Evolutionary conservation across 1,140 invertebrate species (phyloP).

Genomic region (Zaprionus kolodkinae): DNA sequence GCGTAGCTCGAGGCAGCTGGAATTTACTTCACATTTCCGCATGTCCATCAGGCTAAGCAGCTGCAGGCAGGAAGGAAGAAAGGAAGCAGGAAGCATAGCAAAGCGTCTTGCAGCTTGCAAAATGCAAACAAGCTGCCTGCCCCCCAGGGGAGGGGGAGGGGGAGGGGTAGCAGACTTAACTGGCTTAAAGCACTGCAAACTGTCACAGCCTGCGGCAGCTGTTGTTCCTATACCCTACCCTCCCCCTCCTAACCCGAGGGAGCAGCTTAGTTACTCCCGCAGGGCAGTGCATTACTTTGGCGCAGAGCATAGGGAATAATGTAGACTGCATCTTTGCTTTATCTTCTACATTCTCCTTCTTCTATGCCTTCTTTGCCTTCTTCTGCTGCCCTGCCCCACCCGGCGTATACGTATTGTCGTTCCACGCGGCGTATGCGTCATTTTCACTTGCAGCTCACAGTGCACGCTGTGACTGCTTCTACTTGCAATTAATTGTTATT

Average conservation of each 20-base stretch:
- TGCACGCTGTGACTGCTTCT: constrained; percentile 1
- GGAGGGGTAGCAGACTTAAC: no score
- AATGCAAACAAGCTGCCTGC: constrained; percentile 7
- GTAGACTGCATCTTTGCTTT: not conserved
- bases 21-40: constrained; percentile 19
- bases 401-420: not conserved
- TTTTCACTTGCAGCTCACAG: not conserved
- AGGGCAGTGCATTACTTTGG: not conserved
- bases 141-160: no score
- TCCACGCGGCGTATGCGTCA: constrained; percentile 5
- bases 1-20: not conserved
- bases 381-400: no score
- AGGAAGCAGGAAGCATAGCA: not conserved
- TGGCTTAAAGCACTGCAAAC: constrained; percentile 20
- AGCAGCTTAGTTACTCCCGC: not conserved
- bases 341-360: no score
- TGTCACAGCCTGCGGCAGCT: constrained; percentile 14
- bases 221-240: not conserved
- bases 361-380: no score
- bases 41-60: not conserved
- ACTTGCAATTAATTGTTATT: constrained; percentile 23
- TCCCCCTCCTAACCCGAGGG: no score
- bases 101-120: not conserved
- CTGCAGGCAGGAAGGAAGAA: not conserved
- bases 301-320: not conserved